phyloP scores from a whole-genome alignment of 2,888 invertebrate species.

The Falcaria lacertinaria region DNA sequence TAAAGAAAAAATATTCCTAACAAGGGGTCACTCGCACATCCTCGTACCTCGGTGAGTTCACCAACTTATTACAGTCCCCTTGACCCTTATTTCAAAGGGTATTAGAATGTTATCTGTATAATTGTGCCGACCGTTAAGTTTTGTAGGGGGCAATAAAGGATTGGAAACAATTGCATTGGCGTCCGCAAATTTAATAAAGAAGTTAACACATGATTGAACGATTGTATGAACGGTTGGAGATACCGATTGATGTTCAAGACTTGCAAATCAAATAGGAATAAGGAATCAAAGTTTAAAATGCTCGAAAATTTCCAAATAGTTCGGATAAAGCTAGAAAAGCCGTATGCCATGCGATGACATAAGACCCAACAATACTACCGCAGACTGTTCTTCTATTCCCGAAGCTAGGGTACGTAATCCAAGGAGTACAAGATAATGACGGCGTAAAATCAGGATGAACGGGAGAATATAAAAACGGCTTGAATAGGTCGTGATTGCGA shows the following conservation, averaged over 20 bases:
- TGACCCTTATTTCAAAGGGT: conserved; percentile 22
- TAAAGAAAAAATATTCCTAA: conserved; percentile 9
- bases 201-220: conserved; percentile 55
- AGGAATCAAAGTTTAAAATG: neutral
- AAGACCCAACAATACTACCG: no score
- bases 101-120: conserved; percentile 34
- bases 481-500: conserved; percentile 43
- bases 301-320: no score
- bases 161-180: conserved; percentile 64
- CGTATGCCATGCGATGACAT: no score
- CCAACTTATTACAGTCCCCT: conserved; percentile 11
- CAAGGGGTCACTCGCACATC: conserved; percentile 26
- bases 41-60: conserved; percentile 19
- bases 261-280: conserved; percentile 1
- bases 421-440: conserved; percentile 21
- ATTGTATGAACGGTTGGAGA: neutral
- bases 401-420: neutral
- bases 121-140: conserved; percentile 14
- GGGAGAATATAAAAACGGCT: conserved; percentile 28
- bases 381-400: neutral
- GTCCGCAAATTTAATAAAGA: conserved; percentile 67
- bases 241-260: neutral
- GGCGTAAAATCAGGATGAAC: conserved; percentile 29
- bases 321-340: no score
- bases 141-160: conserved; percentile 36